Evolutionary conservation across 35 echinoderm and acorn worm genomes (phyloP), one percentile per base, ranked within the genome.

Genomic region (Eucidaris tribuloides): DNA sequence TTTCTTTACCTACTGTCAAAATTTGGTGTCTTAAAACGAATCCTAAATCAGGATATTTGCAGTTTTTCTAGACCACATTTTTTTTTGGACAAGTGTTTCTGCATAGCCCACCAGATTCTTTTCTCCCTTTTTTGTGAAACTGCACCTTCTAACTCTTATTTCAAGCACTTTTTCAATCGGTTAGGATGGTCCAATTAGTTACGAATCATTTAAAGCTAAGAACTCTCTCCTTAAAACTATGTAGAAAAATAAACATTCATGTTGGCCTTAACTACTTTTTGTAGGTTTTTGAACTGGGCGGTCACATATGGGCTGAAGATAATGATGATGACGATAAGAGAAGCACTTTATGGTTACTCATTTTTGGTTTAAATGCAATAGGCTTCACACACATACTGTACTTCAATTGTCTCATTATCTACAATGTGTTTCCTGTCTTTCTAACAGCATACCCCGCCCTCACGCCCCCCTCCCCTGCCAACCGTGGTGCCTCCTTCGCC

Each of bases 391-490:
- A 65, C 39, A 28, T 11, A 82, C 35, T 33, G 58, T n/a, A n/a
- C n/a, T 33, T 36, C 36, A 11, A 24, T 64, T 19, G 6, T 64
- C 6, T 64, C 62, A 68, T 7, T 9, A 61, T 62, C 36, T 9
- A 82, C 28, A 25, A n/a, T 74, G 29, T 54, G 25, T 56, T 17
- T 43, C 43, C 40, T 3, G 9, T 52, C 25, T 33, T 88, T 58
- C 56, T 68, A 87, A 85, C 88, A 70, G 72, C 90, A 68, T 89
- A 94, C 81, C 76, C 91, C 44, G 79, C 66, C 42, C 79, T 96
- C 70, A 91, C 93, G 22, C 93, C 93, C 42, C 89, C 93, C 38
- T 96, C 93, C 62, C 93, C 93, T 50, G 93, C 93, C 83, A 87
- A 78, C 70, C 79, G 93, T 41, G 82, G 79, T 46, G 82, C 80